Conservation (phyloP, 2,888 invertebrate genomes). For the Theretra japonica region DNA sequence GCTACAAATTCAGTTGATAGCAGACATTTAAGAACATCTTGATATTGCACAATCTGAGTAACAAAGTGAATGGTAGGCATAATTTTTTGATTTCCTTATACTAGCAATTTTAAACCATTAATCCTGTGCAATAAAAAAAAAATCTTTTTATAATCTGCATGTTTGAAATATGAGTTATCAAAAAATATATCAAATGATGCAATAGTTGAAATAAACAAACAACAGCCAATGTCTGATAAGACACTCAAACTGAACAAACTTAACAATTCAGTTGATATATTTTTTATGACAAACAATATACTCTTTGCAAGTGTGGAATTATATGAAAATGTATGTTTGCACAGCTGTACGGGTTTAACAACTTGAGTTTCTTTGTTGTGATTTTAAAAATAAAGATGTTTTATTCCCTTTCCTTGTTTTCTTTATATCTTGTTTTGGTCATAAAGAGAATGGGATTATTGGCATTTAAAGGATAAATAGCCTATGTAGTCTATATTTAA, state of each 20-base stretch:
- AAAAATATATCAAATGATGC: constrained; percentile 42
- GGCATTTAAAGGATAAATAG: no score
- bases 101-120: neutral
- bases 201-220: constrained; percentile 41
- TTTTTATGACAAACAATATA: constrained; percentile 46
- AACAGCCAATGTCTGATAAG: constrained; percentile 50
- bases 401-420: neutral
- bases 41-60: constrained; percentile 15
- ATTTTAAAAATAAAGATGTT: constrained; percentile 15
- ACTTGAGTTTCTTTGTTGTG: constrained; percentile 49
- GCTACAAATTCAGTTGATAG: no score
- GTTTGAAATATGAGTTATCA: neutral
- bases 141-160: constrained; percentile 8
- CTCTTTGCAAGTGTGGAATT: constrained; percentile 34
- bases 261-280: constrained; percentile 43
- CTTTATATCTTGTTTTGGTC: neutral
- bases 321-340: constrained; percentile 48
- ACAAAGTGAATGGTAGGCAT: neutral
- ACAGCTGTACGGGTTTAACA: constrained; percentile 46
- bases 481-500: no score
- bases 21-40: neutral
- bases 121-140: neutral
- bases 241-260: constrained; percentile 42
- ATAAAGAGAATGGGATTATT: no score
- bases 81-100: neutral